Conservation (phyloP, 2,113 vertebrate species). For the human (Homo sapiens) region GRCh38 chr12:128316501-128317000, state of each 20-base stretch:
- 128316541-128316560: neutral
- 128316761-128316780: neutral
- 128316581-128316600: fast-evolving
- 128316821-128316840: neutral
- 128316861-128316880: neutral
- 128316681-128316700: no score
- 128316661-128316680: neutral
- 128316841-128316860: neutral
- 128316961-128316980: neutral
- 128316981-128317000: neutral
- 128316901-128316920: neutral
- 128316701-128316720: neutral
- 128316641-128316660: fast-evolving
- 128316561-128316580: fast-evolving
- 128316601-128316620: fast-evolving
- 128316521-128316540: neutral
- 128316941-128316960: neutral
- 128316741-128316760: neutral
- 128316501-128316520: neutral
- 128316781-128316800: neutral
- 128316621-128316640: fast-evolving
- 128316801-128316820: neutral
- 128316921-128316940: neutral
- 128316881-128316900: neutral
- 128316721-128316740: neutral